Base-by-base conservation (phyloP, 2,888 invertebrate species). In the Nemoura dubitans region DNA sequence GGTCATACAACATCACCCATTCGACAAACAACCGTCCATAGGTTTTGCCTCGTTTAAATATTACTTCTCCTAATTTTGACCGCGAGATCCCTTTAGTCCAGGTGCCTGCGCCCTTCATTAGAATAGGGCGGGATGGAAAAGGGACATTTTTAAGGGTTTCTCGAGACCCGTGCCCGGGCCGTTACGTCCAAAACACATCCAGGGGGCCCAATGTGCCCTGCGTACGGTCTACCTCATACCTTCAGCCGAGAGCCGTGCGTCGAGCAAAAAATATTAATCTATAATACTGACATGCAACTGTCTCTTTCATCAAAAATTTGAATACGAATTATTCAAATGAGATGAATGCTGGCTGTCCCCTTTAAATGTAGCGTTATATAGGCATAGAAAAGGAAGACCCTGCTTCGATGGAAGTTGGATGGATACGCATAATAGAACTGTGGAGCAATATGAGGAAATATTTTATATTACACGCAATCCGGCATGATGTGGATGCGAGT, bases 271-370 rank as follows among this genome's bases (percentile, higher is more conserved):
- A 87, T 83, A 87, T 85, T 87, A 87, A 87, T 87, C 87, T 83
- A 59, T 59, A 83, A 87, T 77, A 86, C 86, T 85, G 87, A 87
- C 87, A 86, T 77, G 86, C 87, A 87, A 87, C 87, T 87, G 87
- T 87, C 87, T 87, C 85, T 87, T 85, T 59, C 27, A 84, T 36
- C 36, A n/a, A 28, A 76, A 84, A 84, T 59, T 84, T 84, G 84
- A 84, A 84, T 84, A 84, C 76, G 76, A n/a, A 28, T 59, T 84
- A 84, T 84, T 84, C 84, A 84, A 84, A 84, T 84, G 59, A 84
- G 84, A 76, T 28, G 76, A 76, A 76, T 84, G 14, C 59, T 59
- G 59, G 59, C 14, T 59, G 59, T 59, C 76, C 84, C 84, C 26
- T 84, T 76, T 76, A 84, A 83, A 83, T 83, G 83, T 83, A 83